Evolutionary conservation across 2,113 vertebrate genomes (phyloP), one percentile per base, ranked within the genome.

Genomic region (Camelus bactrianus): DNA sequence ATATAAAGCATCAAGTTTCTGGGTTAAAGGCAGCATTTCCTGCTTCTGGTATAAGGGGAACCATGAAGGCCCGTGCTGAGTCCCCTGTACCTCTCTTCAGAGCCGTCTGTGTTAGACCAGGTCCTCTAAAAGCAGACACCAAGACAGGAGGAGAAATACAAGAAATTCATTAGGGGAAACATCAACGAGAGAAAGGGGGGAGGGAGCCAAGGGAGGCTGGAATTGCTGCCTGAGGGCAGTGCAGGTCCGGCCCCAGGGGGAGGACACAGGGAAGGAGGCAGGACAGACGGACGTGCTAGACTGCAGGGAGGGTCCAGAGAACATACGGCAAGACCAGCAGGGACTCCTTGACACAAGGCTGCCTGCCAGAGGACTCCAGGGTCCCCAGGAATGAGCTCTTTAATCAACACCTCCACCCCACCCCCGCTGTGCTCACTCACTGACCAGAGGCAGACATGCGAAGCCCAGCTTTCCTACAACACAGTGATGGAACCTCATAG

Each of bases 401-500:
- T 22, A 15, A 16, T 42, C 38, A 42, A 42, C 38, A 42, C 38
- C 38, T 42, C 38, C 5, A 5, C 38, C 38, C 38, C 38, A 20
- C 1, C 38, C 10, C 54, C 20, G 13, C 75, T 22, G 4, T 50
- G 56, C 35, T 42, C 22, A 42, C 30, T 65, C 38, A 8, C 46
- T 54, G 65, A 7, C 56, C 20, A 50, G 16, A 8, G 26, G 17
- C 30, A 91, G 64, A 60, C 1, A 0, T 15, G 14, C 32, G 35
- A 54, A 12, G 14, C 15, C 0, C 14, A 58, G 58, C 35, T 70
- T 79, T 56, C 52, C 14, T 8, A 5, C 28, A 32, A 84, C 0
- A 17, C 12, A 16, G n/a, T 0, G 2, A 56, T 9, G 19, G 26
- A 52, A 30, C 6, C 54, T 30, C 2, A 1, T 0, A 42, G 77